Base-by-base conservation (phyloP, 2,113 vertebrate species). In the Guaruba guarouba region DNA sequence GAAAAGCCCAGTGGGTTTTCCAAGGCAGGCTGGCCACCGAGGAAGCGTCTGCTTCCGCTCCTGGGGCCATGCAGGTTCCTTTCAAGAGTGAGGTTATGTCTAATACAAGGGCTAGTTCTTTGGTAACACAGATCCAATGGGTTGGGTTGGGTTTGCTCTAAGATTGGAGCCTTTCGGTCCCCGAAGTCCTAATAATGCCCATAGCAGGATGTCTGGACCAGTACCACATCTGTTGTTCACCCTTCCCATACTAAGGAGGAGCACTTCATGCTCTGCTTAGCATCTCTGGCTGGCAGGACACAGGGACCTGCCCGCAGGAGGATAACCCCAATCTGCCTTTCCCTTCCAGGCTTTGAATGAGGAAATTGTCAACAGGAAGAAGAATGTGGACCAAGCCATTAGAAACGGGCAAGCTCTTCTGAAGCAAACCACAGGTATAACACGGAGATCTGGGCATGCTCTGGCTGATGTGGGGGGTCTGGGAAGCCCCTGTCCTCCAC, bases 371-470 rank as follows among this genome's bases (percentile, higher is more conserved):
- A 99, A 99, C 97, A 98, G 99, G 97, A 99, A 99, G 98, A 99
- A 99, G 97, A 99, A 99, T 0, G 99, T 99, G 93, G 99, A 99
- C 97, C 99, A 99, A 98, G 99, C 99, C 93, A 98, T 99, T 94
- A 99, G 99, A 96, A 99, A 99, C 0, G 99, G 99, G 82, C 99
- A 99, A 93, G 99, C 99, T 74, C 98, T 99, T 49, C 98, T 99
- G 48, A 99, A 99, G 96, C 99, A 99, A 97, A 99, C 99, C 88
- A 99, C 99, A 98, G 99, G 99, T 99, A 97, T 92, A 51, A 51
- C 31, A 1, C 10, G 4, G 54, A 86, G 62, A 91, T 62, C 62
- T 43, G 11, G 70, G 10, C 3, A 1, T 3, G 0, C 41, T 75
- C 52, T 61, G 68, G 71, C 27, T 7, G 3, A 2, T 46, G 12